Percentiles rank a stretch among this genome's conserved stretches.
These are phyloP conservation scores for Melanotaenia boesemani DNA, from an alignment of 2,797 vertebrate genomes.

Conservation along the genomic window DNA sequence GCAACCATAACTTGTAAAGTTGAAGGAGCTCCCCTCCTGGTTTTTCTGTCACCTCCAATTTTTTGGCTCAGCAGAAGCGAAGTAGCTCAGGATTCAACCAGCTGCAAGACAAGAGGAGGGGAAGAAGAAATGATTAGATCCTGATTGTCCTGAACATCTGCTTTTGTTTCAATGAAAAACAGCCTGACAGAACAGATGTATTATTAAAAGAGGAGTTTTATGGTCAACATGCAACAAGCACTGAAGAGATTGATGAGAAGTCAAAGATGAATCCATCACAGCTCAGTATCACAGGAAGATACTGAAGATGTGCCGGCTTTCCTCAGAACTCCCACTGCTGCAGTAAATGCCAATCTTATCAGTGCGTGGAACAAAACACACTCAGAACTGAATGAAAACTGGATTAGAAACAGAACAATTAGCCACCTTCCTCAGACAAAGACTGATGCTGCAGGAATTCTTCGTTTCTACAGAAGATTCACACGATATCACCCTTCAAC, in stretches of 20 bases:
- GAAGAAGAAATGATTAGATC: slow-evolving; percentile 1
- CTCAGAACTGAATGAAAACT: not conserved
- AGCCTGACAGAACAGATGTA: no score
- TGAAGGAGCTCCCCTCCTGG: slow-evolving; percentile 13
- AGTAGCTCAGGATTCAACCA: slow-evolving; percentile 77
- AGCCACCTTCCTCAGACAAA: not conserved
- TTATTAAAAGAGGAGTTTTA: no score
- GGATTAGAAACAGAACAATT: no score
- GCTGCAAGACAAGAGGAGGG: slow-evolving; percentile 76
- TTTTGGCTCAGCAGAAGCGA: slow-evolving; percentile 55
- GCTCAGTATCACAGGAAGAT: not conserved
- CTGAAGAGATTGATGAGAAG: slow-evolving; percentile 12
- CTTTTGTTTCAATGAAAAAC: no score
- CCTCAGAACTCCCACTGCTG: not conserved
- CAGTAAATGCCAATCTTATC: not conserved
- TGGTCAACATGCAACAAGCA: not conserved
- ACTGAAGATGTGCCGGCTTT: not conserved
- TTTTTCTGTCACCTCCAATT: slow-evolving; percentile 37
- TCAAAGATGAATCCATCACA: slow-evolving; percentile 3
- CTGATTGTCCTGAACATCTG: no score
- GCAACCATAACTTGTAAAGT: slow-evolving; percentile 29
- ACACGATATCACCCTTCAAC: no score
- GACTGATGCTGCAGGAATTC: not conserved
- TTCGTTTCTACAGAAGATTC: no score
- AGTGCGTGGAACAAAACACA: not conserved